Base-by-base conservation (phyloP, 2,797 vertebrate species). In the Hybognathus amarus region DNA sequence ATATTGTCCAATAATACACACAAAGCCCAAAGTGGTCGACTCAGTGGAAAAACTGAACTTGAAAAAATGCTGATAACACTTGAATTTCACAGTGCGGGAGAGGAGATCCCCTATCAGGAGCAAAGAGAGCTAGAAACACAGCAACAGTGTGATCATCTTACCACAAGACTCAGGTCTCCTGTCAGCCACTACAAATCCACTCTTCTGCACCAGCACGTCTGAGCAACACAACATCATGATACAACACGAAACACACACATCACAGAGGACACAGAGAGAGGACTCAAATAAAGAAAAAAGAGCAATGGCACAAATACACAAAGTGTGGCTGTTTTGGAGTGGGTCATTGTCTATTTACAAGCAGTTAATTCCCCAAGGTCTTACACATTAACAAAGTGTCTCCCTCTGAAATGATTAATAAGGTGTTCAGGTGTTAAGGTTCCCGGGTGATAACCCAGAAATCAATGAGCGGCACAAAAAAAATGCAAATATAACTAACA, bases 81-180 rank as follows among this genome's bases (percentile, higher is more conserved):
- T 61, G 56, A 33, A 73, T 27, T 40, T 77, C 24, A 47, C 42
- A 50, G 47, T 54, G 50, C 8, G 47, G 24, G 30, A 67, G 15
- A 66, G 54, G 54, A 42, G 47, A 38, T n/a, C 8, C 27, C 2
- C 24, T 38, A 3, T 11, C 73, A 18, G 47, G 22, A 63, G 24
- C n/a, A 52, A 83, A 68, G 6, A 70, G 1, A 20, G 18, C 36
- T 59, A 82, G 73, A 75, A 81, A 77, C 18, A 61, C 75, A 82
- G 67, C 74, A 79, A 73, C 75, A 80, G 56, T 67, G 75, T 40
- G 15, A 79, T 18, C 27, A 54, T 66, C 84, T 87, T 88, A 88
- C 87, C 84, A 85, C 85, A 87, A 50, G 87, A 85, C 81, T 87
- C 80, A 9, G 87, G 81, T 38, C 68, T 79, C 79, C 80, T 84